These are phyloP conservation scores for Ctenosaura bakeri DNA, from an alignment of 2,797 vertebrate species.

Conservation along the genomic window DNA sequence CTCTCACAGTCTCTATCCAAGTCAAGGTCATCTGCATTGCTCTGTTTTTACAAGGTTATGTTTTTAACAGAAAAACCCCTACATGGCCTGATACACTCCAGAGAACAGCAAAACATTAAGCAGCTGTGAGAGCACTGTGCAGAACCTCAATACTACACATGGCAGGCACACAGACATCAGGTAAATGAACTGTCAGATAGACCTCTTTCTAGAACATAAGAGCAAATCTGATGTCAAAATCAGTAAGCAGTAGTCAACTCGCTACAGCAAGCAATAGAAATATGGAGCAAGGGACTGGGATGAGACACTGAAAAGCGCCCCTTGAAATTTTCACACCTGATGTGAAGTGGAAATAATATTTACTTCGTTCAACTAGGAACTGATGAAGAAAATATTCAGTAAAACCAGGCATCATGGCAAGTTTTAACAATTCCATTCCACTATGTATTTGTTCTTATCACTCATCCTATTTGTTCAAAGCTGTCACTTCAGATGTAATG, in stretches of 20 bases:
- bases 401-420: not conserved
- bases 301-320: not conserved
- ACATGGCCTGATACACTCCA: not conserved
- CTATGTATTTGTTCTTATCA: no score
- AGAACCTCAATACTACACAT: not conserved
- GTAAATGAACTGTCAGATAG: not conserved
- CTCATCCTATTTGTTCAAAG: no score
- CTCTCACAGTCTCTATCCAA: constrained; percentile 20
- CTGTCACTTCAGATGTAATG: no score
- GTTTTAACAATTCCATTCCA: no score
- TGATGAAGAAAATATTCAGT: not conserved
- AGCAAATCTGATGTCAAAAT: not conserved
- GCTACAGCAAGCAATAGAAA: no score
- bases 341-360: not conserved
- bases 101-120: not conserved
- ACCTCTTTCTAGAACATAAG: not conserved
- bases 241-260: not conserved
- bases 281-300: no score
- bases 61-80: constrained; percentile 21
- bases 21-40: constrained; percentile 17
- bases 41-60: constrained; percentile 36
- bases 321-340: not conserved
- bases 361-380: not conserved
- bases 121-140: not conserved
- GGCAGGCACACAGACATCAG: no score